Base-by-base conservation (phyloP, 2,113 vertebrate species). In the Podarcis raffonei region DNA sequence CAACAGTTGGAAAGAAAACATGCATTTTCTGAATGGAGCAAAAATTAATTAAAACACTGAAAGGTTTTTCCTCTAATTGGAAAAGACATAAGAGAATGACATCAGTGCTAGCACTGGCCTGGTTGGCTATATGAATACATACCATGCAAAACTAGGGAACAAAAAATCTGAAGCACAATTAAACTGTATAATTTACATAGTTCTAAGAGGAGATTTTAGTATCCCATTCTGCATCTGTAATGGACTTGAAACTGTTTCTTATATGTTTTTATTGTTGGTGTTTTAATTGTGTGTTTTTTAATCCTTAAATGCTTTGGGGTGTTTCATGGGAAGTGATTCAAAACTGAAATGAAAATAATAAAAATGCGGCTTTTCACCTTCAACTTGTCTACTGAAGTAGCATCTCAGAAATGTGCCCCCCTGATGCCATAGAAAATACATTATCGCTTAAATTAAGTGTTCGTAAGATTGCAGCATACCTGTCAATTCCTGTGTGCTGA, bases 1-100 rank as follows among this genome's bases (percentile, higher is more conserved):
- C 35, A 77, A 18, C 0, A 37, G 32, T 35, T 6, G 13, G 85
- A 32, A 90, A 78, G 48, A 81, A 18, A 66, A 16, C 15, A 35
- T 4, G 0, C 81, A 84, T 88, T 22, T 0, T 12, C 25, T 81
- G 53, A 92, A 89, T 74, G n/a, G 86, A 87, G 20, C 0, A 89
- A 85, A 85, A 74, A 74, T 65, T 77, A 80, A 89, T 65, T 42
- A 66, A 74, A 81, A 75, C 22, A 35, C 25, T 35, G 85, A 89
- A 81, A 48, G 30, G 57, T 74, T 66, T 89, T 32, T 25, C 37
- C 5, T 32, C 6, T 85, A 66, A 85, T 76, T 85, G 84, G 27
- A 9, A 75, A 16, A 71, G 35, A 9, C 22, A 2, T 7, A 85
- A 53, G 1, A 87, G 5, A 1, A 18, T 35, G 0, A 81, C 32